These are phyloP conservation scores for Martes martes DNA, from an alignment of 2,113 vertebrate genomes.

Conservation along the genomic window DNA sequence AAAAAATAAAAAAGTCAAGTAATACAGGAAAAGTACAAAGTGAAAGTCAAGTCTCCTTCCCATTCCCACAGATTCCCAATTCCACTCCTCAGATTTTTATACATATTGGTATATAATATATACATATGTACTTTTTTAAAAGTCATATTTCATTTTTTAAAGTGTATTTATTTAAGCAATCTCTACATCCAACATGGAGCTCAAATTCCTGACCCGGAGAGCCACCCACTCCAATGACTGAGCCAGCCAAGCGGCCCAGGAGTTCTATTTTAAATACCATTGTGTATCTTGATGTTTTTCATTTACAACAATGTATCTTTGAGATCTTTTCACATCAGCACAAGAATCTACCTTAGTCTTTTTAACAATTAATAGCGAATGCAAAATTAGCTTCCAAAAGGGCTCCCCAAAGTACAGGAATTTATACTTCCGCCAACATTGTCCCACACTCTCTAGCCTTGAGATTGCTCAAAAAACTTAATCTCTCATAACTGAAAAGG, in stretches of 20 bases:
- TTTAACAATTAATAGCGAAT: not conserved
- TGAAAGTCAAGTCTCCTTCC: not conserved
- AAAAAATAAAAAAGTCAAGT: not conserved
- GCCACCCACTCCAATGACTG: not conserved
- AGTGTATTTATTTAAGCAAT: not conserved
- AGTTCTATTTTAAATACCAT: not conserved
- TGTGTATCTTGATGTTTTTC: not conserved
- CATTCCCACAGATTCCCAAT: not conserved
- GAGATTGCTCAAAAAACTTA: not conserved
- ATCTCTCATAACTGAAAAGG: not conserved
- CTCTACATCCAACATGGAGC: not conserved
- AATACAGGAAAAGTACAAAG: not conserved
- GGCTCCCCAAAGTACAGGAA: not conserved
- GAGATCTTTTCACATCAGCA: conserved; percentile 1
- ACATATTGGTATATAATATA: not conserved
- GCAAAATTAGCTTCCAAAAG: not conserved
- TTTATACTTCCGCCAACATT: not conserved
- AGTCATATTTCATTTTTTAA: not conserved
- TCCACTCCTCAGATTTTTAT: not conserved
- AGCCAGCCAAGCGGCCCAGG: not conserved
- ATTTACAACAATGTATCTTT: not conserved
- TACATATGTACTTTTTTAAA: not conserved
- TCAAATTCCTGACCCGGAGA: not conserved
- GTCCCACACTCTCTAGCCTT: not conserved
- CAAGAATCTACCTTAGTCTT: not conserved